Evolutionary conservation across 2,888 invertebrate species (phyloP).

Genomic region (Molorchus minor): DNA sequence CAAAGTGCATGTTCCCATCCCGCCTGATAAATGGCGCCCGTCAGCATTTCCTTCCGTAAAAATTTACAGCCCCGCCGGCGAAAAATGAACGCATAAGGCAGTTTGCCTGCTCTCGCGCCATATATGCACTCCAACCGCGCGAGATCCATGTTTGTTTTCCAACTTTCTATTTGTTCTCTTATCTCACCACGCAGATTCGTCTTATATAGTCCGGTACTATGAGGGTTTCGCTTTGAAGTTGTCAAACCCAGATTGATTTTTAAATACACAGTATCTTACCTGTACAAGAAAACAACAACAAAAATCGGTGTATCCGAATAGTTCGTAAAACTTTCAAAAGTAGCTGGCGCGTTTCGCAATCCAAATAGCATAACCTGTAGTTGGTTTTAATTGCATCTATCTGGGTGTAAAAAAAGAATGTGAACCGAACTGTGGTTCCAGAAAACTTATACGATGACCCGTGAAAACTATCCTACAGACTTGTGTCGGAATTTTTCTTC

Average conservation of each 20-base stretch:
- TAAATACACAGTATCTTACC: not conserved
- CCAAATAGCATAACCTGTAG: not conserved
- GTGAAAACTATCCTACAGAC: no score
- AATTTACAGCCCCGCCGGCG: conserved; percentile 29
- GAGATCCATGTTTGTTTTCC: conserved; percentile 38
- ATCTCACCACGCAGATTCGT: conserved; percentile 35
- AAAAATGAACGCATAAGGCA: conserved; percentile 32
- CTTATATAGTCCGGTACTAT: not conserved
- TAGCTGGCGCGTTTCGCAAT: not conserved
- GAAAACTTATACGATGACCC: not conserved
- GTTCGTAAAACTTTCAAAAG: not conserved
- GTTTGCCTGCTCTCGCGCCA: conserved; percentile 33
- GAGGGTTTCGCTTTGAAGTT: not conserved
- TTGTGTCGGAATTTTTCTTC: no score
- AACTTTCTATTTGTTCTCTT: conserved; percentile 49
- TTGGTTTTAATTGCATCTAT: no score
- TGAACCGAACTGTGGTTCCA: not conserved
- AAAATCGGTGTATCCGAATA: not conserved
- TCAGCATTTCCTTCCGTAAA: conserved; percentile 30
- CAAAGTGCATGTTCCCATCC: conserved; percentile 30
- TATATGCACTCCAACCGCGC: conserved; percentile 43
- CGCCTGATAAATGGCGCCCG: conserved; percentile 32
- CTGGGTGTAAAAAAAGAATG: not conserved
- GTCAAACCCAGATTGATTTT: not conserved
- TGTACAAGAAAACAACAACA: not conserved